phyloP scores from a whole-genome alignment of 2,113 vertebrate species.

The Craseonycteris thonglongyai region DNA sequence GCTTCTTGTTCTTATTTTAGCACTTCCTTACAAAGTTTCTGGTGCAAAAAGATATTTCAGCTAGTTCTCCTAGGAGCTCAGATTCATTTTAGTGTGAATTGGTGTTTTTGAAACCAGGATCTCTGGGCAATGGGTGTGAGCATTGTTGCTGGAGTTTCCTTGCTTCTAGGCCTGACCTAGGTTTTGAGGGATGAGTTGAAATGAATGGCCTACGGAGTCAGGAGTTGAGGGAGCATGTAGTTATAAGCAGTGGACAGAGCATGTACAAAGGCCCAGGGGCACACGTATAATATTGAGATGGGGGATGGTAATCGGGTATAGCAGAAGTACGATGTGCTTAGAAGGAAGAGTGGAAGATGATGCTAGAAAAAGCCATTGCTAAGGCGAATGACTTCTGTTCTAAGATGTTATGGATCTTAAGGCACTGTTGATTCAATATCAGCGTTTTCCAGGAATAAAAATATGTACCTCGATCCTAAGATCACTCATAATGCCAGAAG shows the following conservation, averaged over 20 bases:
- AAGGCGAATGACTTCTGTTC: too few species aligned
- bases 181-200: not conserved
- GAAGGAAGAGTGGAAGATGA: not conserved
- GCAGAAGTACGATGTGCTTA: not conserved
- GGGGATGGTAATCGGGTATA: not conserved
- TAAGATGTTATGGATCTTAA: not conserved
- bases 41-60: not conserved
- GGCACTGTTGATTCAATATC: not conserved
- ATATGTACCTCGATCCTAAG: not conserved
- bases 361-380: not conserved
- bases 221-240: rapidly evolving
- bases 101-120: not conserved
- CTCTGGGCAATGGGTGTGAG: not conserved
- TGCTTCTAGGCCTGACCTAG: not conserved
- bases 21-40: not conserved
- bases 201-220: not conserved
- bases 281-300: rapidly evolving
- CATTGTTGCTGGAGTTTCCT: not conserved
- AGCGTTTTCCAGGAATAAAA: not conserved
- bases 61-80: not conserved
- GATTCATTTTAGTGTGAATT: not conserved
- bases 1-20: not conserved
- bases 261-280: not conserved
- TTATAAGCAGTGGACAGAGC: not conserved
- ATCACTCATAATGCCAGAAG: not conserved